A percentile compares a stretch with the other conserved stretches of the same genome.
Evolutionary conservation across 2,113 vertebrate genomes (phyloP).

Genomic region (Plectropomus leopardus): DNA sequence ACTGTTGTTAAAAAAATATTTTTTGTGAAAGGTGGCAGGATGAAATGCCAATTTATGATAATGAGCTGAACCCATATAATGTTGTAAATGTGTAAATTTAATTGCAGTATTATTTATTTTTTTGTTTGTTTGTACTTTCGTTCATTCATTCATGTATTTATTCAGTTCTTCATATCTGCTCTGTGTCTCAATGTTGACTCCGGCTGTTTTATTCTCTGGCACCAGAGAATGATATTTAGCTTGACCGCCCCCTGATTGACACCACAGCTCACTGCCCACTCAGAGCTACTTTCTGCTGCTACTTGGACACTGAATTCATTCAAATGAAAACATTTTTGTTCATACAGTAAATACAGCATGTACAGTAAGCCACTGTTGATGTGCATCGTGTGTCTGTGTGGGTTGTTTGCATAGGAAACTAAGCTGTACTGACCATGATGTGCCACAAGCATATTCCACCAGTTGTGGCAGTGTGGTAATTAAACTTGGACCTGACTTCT

Average conservation of each 20-base stretch:
- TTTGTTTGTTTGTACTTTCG: no score
- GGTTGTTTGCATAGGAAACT: constrained; percentile 12
- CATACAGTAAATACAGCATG: not conserved
- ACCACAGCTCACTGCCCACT: not conserved
- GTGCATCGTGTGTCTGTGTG: constrained; percentile 10
- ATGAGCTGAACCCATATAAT: not conserved
- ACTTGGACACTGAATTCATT: constrained; percentile 12
- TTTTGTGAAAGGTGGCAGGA: no score
- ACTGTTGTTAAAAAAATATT: no score
- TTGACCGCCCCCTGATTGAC: not conserved
- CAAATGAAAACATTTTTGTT: not conserved
- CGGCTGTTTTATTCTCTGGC: not conserved
- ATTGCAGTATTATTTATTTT: no score
- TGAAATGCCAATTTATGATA: no score
- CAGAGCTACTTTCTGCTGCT: not conserved
- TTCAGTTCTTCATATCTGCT: not conserved
- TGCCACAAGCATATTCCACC: constrained; percentile 9
- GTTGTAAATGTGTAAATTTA: not conserved
- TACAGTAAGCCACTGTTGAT: constrained; percentile 23
- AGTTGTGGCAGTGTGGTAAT: constrained; percentile 19
- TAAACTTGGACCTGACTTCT: constrained; percentile 27
- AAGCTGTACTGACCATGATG: not conserved
- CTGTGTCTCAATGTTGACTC: constrained; percentile 2
- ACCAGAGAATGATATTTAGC: not conserved
- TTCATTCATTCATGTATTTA: no score